These are phyloP conservation scores for Tachysurus vachellii DNA, from an alignment of 2,113 vertebrate species.

Conservation along the genomic window DNA sequence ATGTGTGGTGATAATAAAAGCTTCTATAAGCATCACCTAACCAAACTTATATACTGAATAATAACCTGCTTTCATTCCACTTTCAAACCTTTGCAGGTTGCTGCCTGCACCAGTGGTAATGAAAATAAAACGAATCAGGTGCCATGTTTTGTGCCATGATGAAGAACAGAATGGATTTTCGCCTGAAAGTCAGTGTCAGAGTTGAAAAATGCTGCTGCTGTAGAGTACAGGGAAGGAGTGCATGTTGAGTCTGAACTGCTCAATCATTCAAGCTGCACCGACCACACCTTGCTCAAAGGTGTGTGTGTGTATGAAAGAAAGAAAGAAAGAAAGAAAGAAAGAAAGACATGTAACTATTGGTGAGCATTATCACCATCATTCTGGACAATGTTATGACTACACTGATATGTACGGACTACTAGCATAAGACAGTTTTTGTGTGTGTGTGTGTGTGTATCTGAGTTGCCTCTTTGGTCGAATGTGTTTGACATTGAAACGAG, in stretches of 20 bases:
- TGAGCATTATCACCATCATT: neutral
- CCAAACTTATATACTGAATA: neutral
- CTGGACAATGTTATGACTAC: neutral
- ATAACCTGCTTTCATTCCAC: neutral
- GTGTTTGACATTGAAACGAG: neutral
- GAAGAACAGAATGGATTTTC: neutral
- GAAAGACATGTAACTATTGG: conserved; percentile 28
- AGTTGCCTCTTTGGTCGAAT: neutral
- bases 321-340: conserved; percentile 42
- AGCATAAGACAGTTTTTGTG: conserved; percentile 25
- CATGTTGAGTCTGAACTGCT: neutral
- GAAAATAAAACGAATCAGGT: neutral
- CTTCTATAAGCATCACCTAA: neutral
- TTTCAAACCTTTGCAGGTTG: neutral
- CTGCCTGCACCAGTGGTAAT: neutral
- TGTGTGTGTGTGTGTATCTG: neutral
- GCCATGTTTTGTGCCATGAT: neutral
- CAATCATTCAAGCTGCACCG: conserved; percentile 3
- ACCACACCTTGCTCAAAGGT: conserved; percentile 24
- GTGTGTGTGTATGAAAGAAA: conserved; percentile 40
- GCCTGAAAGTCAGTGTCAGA: neutral
- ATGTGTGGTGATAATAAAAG: too few relatives aligned
- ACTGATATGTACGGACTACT: neutral
- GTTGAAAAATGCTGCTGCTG: conserved; percentile 4
- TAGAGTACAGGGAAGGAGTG: neutral